Evolutionary conservation across 2,797 vertebrate genomes (phyloP), one percentile per base, ranked within the genome.

Genomic region (Melanotaenia nigrans): DNA sequence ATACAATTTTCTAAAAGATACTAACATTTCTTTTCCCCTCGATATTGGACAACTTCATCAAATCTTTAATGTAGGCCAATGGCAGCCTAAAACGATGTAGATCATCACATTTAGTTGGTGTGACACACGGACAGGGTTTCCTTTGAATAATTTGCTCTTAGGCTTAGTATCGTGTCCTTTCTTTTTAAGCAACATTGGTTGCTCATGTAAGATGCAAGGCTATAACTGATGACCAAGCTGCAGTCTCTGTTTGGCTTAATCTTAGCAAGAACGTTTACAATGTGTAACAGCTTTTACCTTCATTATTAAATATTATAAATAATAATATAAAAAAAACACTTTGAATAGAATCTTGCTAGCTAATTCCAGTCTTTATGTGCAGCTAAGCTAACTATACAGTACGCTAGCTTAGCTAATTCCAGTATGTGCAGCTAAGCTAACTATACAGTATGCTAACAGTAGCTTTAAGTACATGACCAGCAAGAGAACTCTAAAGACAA

Each of bases 21-120:
- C 32, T 35, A 14, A 25, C 47, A 1, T 64, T 51, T 18, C 7
- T 6, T 0, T 0, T 13, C 8, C 20, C 32, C 14, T 3, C 6
- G 54, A 6, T 7, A 6, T 55, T 12, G 28, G 53, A 38, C 63
- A 25, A 11, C 54, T 40, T n/a, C 24, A 0, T 0, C 35, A 65
- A 20, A 10, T 55, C 51, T 14, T 25, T 55, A 16, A 55, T 38
- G 35, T 33, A 28, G 16, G 20, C 49, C 25, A 38, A 20, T 9
- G 28, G n/a, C 45, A 36, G 47, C 32, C 35, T 33, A 64, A 33
- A 33, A 51, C n/a, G 3, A 11, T 11, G 8, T 47, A 18, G 14
- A 3, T 22, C 32, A 25, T 53, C 51, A 53, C 51, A 25, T 28
- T 65, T 33, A 8, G 11, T 65, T 25, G 8, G 47, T 10, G n/a